Evolutionary conservation across 1,140 invertebrate species (phyloP).

Genomic region (Conopomorpha cramerella): DNA sequence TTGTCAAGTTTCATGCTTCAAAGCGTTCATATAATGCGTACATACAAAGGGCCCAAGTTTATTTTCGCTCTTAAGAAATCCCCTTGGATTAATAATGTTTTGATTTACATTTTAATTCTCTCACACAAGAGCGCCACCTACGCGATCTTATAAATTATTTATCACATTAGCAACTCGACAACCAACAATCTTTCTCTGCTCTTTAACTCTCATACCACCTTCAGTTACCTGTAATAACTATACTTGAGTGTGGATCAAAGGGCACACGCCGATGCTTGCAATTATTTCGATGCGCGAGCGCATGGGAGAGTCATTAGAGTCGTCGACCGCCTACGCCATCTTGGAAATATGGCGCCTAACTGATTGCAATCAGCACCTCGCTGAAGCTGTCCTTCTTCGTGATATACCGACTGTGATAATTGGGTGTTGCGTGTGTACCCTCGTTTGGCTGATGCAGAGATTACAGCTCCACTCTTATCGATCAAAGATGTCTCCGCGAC

Average conservation of each 20-base stretch:
- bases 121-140: too few relatives aligned
- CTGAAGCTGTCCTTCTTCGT: background rate
- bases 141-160: background rate
- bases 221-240: background rate
- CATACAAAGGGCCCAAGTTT: too few relatives aligned
- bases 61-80: too few relatives aligned
- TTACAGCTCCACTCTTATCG: too few relatives aligned
- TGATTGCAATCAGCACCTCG: background rate
- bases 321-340: background rate
- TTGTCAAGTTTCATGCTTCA: too few relatives aligned
- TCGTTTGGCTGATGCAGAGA: too few relatives aligned
- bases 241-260: background rate
- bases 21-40: too few relatives aligned
- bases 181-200: background rate
- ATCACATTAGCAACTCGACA: background rate
- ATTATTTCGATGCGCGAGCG: background rate
- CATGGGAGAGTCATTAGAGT: background rate
- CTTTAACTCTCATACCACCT: background rate
- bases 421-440: too few relatives aligned
- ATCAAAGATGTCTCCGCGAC: too few relatives aligned
- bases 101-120: too few relatives aligned
- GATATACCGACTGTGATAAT: background rate
- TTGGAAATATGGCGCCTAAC: background rate
- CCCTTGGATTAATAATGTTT: too few relatives aligned
- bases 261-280: conserved; percentile 1